Evolutionary conservation across 2,888 invertebrate genomes (phyloP).

Genomic region (Argyra leucocephala): DNA sequence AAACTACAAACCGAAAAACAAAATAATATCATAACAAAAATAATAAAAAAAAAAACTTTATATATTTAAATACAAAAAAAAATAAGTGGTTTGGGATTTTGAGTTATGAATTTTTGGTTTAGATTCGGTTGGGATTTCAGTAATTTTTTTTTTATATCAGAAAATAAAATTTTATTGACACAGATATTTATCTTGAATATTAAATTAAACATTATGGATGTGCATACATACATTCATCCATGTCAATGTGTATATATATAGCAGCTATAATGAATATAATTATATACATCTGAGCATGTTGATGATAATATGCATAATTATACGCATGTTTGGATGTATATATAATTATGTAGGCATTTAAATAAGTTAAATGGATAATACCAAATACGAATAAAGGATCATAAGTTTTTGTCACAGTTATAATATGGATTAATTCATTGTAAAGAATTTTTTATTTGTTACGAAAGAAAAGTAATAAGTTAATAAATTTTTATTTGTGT

Average conservation of each 20-base stretch:
- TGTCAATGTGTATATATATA: not conserved
- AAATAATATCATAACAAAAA: not conserved
- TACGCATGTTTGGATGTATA: too few species aligned
- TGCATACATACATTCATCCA: not conserved
- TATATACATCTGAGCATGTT: too few species aligned
- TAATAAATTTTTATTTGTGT: too few species aligned
- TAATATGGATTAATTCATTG: too few species aligned
- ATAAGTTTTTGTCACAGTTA: too few species aligned
- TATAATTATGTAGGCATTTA: too few species aligned
- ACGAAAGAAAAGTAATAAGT: too few species aligned
- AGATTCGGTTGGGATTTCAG: constrained; percentile 3
- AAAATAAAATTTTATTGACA: constrained; percentile 6
- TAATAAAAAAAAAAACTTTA: not conserved
- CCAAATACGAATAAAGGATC: too few species aligned
- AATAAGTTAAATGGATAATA: too few species aligned
- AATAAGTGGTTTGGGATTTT: constrained; percentile 6
- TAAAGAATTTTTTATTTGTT: too few species aligned
- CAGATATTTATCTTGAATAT: constrained; percentile 2
- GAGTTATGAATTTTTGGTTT: constrained; percentile 1
- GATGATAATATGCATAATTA: too few species aligned
- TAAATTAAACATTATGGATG: not conserved
- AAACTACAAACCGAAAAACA: not conserved
- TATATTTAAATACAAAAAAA: not conserved
- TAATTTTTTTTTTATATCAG: not conserved
- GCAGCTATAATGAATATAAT: too few species aligned